Evolutionary conservation across 2,797 vertebrate species (phyloP).

Genomic region (Denticeps clupeoides): DNA sequence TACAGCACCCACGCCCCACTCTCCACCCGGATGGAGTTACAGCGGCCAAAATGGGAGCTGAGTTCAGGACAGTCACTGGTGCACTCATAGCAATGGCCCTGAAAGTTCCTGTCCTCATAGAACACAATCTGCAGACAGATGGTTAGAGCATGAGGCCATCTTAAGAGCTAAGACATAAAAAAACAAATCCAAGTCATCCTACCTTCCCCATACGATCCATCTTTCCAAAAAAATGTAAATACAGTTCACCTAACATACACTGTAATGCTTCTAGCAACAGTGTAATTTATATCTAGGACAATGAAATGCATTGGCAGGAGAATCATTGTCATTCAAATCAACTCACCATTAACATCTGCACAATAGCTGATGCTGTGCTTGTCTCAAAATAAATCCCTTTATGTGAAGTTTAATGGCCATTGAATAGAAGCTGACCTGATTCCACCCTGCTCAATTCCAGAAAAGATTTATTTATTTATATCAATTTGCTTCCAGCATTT

Average conservation of each 20-base stretch:
- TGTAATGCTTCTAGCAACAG: not conserved
- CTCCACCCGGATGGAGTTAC: constrained; percentile 17
- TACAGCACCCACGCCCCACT: constrained; percentile 16
- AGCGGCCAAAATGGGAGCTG: constrained; percentile 7
- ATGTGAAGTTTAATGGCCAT: constrained; percentile 16
- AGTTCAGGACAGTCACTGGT: constrained; percentile 15
- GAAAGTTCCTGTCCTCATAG: constrained; percentile 17
- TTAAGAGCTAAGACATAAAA: not conserved
- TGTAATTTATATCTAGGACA: constrained; percentile 14
- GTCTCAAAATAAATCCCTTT: constrained; percentile 14
- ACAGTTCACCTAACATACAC: not conserved
- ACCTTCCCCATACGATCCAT: not conserved
- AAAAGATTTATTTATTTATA: constrained; percentile 20
- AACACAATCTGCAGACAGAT: constrained; percentile 12
- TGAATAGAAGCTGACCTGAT: constrained; percentile 21
- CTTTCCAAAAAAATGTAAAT: no score
- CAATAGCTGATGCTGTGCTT: constrained; percentile 16
- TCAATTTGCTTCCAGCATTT: constrained; percentile 7
- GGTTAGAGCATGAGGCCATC: no score
- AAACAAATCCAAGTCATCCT: not conserved
- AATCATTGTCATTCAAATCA: constrained; percentile 17
- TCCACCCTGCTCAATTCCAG: constrained; percentile 13
- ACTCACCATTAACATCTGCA: constrained; percentile 8
- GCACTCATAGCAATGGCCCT: constrained; percentile 18
- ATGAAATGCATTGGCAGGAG: constrained; percentile 19